Evolutionary conservation across 1,140 invertebrate genomes (phyloP), one percentile per base, ranked within the genome.

Genomic region (Cardiocondyla obscurior): DNA sequence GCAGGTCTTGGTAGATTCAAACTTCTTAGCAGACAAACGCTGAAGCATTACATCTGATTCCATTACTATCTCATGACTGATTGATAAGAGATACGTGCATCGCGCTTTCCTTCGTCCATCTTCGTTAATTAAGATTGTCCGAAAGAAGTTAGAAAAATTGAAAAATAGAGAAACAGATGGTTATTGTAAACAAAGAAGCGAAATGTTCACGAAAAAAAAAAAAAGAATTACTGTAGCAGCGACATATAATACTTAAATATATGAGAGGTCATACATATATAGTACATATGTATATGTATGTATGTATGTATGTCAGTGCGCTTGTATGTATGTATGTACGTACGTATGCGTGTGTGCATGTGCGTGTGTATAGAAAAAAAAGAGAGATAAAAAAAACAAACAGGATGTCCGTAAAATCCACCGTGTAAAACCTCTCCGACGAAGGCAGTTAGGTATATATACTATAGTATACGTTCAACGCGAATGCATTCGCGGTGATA

Each of bases 401-500:
- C 82, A 88, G 83, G 86, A 82, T 90, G 91, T 91, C 88, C 87
- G 88, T 90, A 87, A 90, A 88, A 87, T 87, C 53, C 58, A 53
- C 12, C 33, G 46, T 67, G 72, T 51, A 51, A 76, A 88, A 88
- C 67, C 49, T 88, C 81, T 83, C 70, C 83, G 86, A 90, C 88
- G 86, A 91, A 87, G 72, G 82, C 81, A 82, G 81, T 65, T 25
- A n/a, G n/a, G n/a, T n/a, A n/a, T n/a, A n/a, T n/a, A n/a, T n/a
- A 42, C 49, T 67, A 51, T 86, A 36, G 16, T 69, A 19, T 25
- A 57, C 22, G 30, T 74, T 42, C 39, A 60, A 81, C 55, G 36
- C 58, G 49, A 69, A 85, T 30, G 39, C 57, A 70, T 53, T 69
- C 74, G 57, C 55, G 67, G 57, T 51, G 67, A 77, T 64, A 53